A percentile compares a stretch with the other conserved stretches of the same genome.
These are phyloP conservation scores for Berghia stephanieae DNA, from an alignment of 1,140 invertebrate genomes.

Conservation along the genomic window DNA sequence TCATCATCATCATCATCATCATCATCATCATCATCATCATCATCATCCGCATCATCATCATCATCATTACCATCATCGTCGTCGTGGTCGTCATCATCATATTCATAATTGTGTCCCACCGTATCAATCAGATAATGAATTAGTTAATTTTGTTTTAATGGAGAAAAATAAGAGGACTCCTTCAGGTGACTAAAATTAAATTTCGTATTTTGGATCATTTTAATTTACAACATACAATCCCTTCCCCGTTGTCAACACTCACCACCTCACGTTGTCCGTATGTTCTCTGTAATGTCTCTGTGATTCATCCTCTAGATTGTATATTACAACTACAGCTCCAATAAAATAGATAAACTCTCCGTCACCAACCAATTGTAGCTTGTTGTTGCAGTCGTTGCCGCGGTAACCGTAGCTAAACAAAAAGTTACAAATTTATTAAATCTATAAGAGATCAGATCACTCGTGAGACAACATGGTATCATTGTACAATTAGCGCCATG, in stretches of 20 bases:
- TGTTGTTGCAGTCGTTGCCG: slow-evolving; percentile 87
- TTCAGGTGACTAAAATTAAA: too few species aligned
- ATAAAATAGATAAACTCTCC: slow-evolving; percentile 94
- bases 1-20: too few species aligned
- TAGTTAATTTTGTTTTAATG: too few species aligned
- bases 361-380: slow-evolving; percentile 86
- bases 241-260: slow-evolving; percentile 18
- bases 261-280: slow-evolving; percentile 90
- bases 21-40: too few species aligned
- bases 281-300: slow-evolving; percentile 94
- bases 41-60: too few species aligned
- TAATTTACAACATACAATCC: too few species aligned
- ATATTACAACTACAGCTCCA: slow-evolving; percentile 87
- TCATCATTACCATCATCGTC: too few species aligned
- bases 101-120: too few species aligned
- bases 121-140: too few species aligned
- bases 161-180: too few species aligned
- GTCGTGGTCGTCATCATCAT: too few species aligned
- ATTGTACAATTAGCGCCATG: background rate
- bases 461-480: background rate
- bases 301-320: slow-evolving; percentile 86
- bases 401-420: slow-evolving; percentile 84
- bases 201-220: too few species aligned
- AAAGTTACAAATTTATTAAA: background rate
- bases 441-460: background rate